These are phyloP conservation scores for Emmelina monodactyla DNA, from an alignment of 2,888 invertebrate species.

Conservation along the genomic window DNA sequence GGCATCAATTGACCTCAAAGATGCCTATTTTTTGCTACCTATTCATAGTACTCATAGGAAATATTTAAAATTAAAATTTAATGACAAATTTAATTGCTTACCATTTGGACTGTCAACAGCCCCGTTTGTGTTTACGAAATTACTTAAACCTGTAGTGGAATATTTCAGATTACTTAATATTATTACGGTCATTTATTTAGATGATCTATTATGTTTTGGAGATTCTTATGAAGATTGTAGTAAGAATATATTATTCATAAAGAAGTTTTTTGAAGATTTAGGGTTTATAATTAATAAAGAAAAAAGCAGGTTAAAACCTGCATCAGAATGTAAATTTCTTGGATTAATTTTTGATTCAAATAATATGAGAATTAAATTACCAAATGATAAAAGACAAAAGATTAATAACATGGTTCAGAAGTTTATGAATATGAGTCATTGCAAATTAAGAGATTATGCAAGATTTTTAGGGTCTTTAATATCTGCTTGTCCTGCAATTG, in stretches of 20 bases:
- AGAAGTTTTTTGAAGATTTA: background rate
- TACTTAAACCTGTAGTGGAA: slow-evolving; percentile 6
- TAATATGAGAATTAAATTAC: slow-evolving; percentile 1
- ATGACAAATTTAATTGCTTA: slow-evolving; percentile 8
- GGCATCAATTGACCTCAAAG: slow-evolving; percentile 2
- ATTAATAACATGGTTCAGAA: background rate
- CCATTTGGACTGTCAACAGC: slow-evolving; percentile 5
- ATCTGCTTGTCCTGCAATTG: background rate
- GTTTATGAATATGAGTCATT: background rate
- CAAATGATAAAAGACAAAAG: background rate
- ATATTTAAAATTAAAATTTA: slow-evolving; percentile 5
- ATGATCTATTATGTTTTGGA: background rate
- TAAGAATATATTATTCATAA: background rate
- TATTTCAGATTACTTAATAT: background rate
- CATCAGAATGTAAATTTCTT: slow-evolving; percentile 2
- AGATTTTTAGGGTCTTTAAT: background rate
- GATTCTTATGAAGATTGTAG: background rate
- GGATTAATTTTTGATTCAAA: slow-evolving; percentile 3
- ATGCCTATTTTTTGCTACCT: slow-evolving; percentile 2
- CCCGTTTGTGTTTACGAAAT: slow-evolving; percentile 7
- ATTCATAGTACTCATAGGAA: slow-evolving; percentile 1
- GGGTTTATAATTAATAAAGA: slow-evolving; percentile 5
- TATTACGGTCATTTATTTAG: background rate
- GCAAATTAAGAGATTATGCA: background rate
- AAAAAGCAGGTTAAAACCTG: slow-evolving; percentile 3